Base-by-base conservation (phyloP, 2,888 invertebrate species). In the Lithophane ornitopus region DNA sequence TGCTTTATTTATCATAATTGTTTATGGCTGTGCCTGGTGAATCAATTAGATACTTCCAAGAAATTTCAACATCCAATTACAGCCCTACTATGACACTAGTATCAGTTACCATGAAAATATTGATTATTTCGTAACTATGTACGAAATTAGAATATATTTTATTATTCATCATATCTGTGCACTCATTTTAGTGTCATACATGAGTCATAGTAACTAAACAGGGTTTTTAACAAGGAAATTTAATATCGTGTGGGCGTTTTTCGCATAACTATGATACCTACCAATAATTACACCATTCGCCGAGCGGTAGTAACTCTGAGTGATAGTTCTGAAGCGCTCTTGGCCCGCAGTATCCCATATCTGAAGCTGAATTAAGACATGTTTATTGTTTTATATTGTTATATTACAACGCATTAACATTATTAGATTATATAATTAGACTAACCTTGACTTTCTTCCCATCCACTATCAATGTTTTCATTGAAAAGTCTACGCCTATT, bases 341-440 rank as follows among this genome's bases (percentile, higher is more conserved):
- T 99, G 99, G 0, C 99, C 99, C 73, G 99, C 99, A 16, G 99
- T 99, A 95, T 99, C 99, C 99, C 99, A 99, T 92, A 99, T 99
- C 97, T 99, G 99, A 81, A 98, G 97, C 98, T 98, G 94, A 85
- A 84, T 80, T 67, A 70, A 19, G 41, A 70, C 39, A 74, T 69
- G 70, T 71, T 75, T 68, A 76, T 74, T 69, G 41, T 77, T 65
- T 34, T 28, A 41, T 63, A 58, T 39, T 46, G 12, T 14, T 62
- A 56, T 46, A 58, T 28, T 77, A 80, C 76, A 74, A 83, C 81
- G 75, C 73, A 85, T 81, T 84, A 84, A 66, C 70, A 75, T 85
- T 86, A 89, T 88, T 83, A 80, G 77, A 88, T 89, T 86, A 88
- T 81, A 80, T 83, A 91, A 89, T 86, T 87, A 87, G 66, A 92